A percentile compares a stretch with the other conserved stretches of the same genome.
phyloP scores from a whole-genome alignment of 2,113 vertebrate genomes.

The Vulpes vulpes region DNA sequence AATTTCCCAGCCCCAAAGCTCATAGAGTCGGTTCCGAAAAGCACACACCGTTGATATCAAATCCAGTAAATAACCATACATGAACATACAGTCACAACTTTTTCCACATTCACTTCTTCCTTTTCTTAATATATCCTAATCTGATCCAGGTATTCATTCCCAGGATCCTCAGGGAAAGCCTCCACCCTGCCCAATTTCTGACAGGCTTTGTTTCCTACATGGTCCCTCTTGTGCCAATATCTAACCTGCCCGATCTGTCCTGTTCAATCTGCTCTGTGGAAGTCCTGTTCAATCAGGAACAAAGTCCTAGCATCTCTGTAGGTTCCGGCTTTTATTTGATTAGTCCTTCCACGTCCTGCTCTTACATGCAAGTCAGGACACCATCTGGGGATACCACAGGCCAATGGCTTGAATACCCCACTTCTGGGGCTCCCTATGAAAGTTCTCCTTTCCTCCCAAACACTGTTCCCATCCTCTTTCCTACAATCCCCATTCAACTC shows the following conservation, averaged over 20 bases:
- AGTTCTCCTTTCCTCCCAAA: neutral
- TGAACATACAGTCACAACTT: neutral
- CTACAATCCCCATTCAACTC: neutral
- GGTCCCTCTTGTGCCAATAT: neutral
- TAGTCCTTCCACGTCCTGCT: neutral
- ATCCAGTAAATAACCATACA: neutral
- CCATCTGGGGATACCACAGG: neutral
- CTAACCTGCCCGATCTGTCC: neutral
- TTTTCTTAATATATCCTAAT: neutral
- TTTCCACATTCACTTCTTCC: neutral
- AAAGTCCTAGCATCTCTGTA: neutral
- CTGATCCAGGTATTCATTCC: neutral
- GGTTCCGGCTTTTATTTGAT: neutral
- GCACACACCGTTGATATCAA: neutral
- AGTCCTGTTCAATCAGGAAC: neutral
- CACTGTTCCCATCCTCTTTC: neutral
- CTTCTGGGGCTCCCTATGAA: neutral
- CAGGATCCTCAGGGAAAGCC: neutral
- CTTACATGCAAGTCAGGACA: neutral
- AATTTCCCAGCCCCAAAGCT: neutral
- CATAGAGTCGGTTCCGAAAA: neutral
- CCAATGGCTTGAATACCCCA: neutral
- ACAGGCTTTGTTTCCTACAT: neutral
- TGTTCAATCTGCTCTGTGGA: neutral
- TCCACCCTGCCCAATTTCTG: neutral